phyloP scores from a whole-genome alignment of 2,113 vertebrate species.

The Bagarius yarrelli region DNA sequence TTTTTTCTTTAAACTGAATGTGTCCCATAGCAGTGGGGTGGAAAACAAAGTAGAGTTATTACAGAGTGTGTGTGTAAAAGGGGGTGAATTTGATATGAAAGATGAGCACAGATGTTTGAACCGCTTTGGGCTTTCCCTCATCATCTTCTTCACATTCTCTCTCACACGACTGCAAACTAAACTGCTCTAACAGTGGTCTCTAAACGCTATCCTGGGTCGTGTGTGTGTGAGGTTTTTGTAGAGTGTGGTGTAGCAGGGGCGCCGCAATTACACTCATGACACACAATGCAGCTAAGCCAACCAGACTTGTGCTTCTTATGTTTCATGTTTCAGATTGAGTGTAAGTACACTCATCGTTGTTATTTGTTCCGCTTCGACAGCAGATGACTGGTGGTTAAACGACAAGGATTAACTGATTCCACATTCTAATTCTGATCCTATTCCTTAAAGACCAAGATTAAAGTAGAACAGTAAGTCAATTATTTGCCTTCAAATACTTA shows the following conservation, averaged over 20 bases:
- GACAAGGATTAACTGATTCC: too few species aligned
- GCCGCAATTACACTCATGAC: slow-evolving; percentile 29
- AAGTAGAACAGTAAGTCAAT: not conserved
- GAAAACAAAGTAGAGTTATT: not conserved
- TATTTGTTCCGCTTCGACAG: not conserved
- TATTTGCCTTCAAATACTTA: not conserved
- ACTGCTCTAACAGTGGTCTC: slow-evolving; percentile 1
- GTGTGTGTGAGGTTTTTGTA: not conserved
- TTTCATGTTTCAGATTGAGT: not conserved
- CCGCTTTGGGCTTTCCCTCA: slow-evolving; percentile 23
- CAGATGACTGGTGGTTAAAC: too few species aligned
- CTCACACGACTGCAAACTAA: not conserved
- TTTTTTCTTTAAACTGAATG: not conserved
- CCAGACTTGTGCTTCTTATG: slow-evolving; percentile 6
- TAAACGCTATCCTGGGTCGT: not conserved
- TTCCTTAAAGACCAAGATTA: not conserved
- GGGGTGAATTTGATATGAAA: slow-evolving; percentile 16
- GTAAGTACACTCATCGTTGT: too few species aligned
- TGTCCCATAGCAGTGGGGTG: not conserved
- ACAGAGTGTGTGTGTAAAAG: not conserved
- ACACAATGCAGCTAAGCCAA: slow-evolving; percentile 28
- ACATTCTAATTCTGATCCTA: too few species aligned
- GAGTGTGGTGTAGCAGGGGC: slow-evolving; percentile 17
- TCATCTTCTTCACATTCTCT: not conserved
- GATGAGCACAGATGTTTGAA: slow-evolving; percentile 48